Base-by-base conservation (phyloP, 1,140 invertebrate species). In the Drosophila truncata region DNA sequence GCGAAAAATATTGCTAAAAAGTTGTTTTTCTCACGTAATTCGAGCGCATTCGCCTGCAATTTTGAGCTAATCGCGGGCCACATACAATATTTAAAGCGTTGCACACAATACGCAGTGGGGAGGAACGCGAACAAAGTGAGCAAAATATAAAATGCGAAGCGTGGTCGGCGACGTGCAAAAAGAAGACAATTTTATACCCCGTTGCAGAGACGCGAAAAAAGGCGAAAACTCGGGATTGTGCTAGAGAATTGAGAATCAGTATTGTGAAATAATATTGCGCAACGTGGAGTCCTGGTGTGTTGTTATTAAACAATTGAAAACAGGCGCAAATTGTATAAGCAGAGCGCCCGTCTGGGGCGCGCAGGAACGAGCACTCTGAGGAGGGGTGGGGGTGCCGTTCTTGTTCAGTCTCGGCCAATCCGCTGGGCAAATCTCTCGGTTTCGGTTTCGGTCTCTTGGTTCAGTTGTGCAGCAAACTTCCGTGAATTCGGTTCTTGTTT, bases 381-480 rank as follows among this genome's bases (percentile, higher is more conserved):
- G 41, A 31, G 35, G 55, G 35, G 82, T 41, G 42, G 49, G 66
- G 61, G 82, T 49, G 77, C 72, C 64, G 61, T 83, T 83, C 84
- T 83, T 69, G 74, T 67, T 75, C 83, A 58, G 61, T 83, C 82
- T 80, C 82, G 78, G 72, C 71, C 81, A 63, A 75, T 86, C 82
- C 82, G 82, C 80, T 83, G 80, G 80, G 81, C 82, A 77, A 76
- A 41, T 78, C 65, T 78, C 50, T 78, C 67, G 65, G 65, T 71
- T 69, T 80, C 75, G 78, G 79, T 80, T 69, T 80, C 75, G 78
- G 79, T 80, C 61, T 66, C 72, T 76, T 71, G 67, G 66, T 74
- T 74, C 77, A 87, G 83, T 87, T 87, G 77, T 88, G 84, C 85
- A 88, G 73, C 81, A 69, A 88, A 82, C 84, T 79, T 88, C 84